Evolutionary conservation across 2,888 invertebrate genomes (phyloP).

Genomic region (Drosophila emarginata): DNA sequence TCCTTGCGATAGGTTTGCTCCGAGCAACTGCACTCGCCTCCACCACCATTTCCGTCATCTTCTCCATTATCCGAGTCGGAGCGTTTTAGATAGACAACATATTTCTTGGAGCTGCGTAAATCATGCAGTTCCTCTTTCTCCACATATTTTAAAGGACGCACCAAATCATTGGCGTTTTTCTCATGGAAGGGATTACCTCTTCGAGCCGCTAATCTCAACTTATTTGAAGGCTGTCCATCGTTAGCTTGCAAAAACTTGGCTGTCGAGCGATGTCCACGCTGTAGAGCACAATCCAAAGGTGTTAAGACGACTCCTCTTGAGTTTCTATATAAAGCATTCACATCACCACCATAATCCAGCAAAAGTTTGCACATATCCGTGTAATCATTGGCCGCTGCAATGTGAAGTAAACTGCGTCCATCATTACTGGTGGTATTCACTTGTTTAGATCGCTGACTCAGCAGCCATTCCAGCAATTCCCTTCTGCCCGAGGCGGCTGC

Average conservation of each 20-base stretch:
- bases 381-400: constrained; percentile 96
- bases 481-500: constrained; percentile 95
- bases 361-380: constrained; percentile 95
- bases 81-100: constrained; percentile 79
- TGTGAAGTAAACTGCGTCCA: constrained; percentile 95
- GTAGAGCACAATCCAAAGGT: constrained; percentile 94
- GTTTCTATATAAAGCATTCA: constrained; percentile 92
- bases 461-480: constrained; percentile 94
- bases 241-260: constrained; percentile 96
- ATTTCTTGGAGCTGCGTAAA: constrained; percentile 79
- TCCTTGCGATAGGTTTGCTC: constrained; percentile 79
- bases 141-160: constrained; percentile 80
- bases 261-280: constrained; percentile 92
- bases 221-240: constrained; percentile 92
- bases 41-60: constrained; percentile 16
- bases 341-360: constrained; percentile 91
- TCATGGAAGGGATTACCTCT: constrained; percentile 81
- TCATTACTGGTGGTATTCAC: constrained; percentile 95
- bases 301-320: constrained; percentile 93
- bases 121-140: constrained; percentile 81
- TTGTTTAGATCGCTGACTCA: constrained; percentile 91
- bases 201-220: constrained; percentile 83
- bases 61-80: constrained; percentile 76
- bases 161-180: constrained; percentile 72
- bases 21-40: constrained; percentile 73